A percentile compares a stretch with the other conserved stretches of the same genome.
These are phyloP conservation scores for Panulirus ornatus DNA, from an alignment of 1,140 invertebrate genomes.

Conservation along the genomic window DNA sequence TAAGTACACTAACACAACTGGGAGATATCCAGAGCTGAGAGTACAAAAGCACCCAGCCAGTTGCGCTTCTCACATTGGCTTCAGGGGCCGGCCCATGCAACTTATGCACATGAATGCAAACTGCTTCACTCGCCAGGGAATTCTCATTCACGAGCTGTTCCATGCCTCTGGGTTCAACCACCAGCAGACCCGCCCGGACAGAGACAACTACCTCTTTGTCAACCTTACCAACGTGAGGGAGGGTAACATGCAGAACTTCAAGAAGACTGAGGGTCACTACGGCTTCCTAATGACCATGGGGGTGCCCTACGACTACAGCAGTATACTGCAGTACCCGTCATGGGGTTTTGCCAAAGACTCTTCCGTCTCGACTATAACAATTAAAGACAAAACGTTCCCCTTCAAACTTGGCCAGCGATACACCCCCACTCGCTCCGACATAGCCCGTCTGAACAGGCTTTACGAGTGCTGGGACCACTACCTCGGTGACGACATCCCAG, in stretches of 20 bases:
- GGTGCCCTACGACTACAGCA: constrained; percentile 30
- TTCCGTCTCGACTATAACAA: not conserved
- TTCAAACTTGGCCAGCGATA: not conserved
- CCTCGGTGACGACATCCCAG: constrained; percentile 24
- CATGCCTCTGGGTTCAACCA: constrained; percentile 79
- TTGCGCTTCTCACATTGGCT: too few relatives aligned
- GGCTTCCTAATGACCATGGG: not conserved
- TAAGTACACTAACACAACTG: too few relatives aligned
- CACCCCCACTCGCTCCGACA: not conserved
- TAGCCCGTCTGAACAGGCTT: constrained; percentile 15
- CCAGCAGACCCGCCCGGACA: constrained; percentile 79
- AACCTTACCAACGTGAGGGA: constrained; percentile 78
- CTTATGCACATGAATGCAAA: not conserved
- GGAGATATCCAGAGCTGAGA: too few relatives aligned
- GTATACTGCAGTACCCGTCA: not conserved
- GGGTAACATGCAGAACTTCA: constrained; percentile 58
- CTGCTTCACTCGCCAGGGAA: constrained; percentile 79
- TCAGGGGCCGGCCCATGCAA: too few relatives aligned
- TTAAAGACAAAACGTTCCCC: not conserved
- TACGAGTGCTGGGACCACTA: constrained; percentile 20
- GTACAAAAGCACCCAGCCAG: too few relatives aligned
- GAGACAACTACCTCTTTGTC: constrained; percentile 78
- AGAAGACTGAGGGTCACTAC: not conserved
- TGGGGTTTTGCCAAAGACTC: not conserved
- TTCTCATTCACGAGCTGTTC: constrained; percentile 81